Percentiles rank a stretch among this genome's conserved stretches.
These are phyloP conservation scores for Macrotis lagotis DNA, from an alignment of 2,113 vertebrate genomes.

Conservation along the genomic window DNA sequence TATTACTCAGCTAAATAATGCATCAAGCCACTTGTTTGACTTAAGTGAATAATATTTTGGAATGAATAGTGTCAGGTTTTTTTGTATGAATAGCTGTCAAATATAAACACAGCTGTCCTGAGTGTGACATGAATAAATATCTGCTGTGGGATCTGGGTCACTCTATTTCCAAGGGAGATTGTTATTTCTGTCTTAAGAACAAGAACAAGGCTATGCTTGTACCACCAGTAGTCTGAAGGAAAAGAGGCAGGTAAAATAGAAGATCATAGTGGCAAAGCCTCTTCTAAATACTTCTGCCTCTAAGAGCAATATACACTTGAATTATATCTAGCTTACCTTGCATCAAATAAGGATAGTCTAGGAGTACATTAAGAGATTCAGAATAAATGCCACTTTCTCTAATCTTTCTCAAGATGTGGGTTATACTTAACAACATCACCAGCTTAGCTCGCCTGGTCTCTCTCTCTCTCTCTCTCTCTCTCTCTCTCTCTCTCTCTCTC, in stretches of 20 bases:
- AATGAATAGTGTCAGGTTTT: not conserved
- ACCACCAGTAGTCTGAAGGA: not conserved
- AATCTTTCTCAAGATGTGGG: not conserved
- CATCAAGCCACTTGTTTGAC: not conserved
- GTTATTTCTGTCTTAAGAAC: not conserved
- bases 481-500: not conserved
- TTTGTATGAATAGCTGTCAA: not conserved
- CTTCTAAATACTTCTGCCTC: not conserved
- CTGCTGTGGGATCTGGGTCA: not conserved
- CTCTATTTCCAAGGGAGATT: not conserved
- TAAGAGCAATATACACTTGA: not conserved
- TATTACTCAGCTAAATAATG: not conserved
- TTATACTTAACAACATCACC: not conserved
- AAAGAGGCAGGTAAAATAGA: not conserved
- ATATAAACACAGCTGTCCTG: not conserved
- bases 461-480: not conserved
- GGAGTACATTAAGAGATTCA: not conserved
- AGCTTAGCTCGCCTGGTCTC: not conserved
- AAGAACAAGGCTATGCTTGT: not conserved
- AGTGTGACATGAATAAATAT: not conserved
- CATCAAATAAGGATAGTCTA: not conserved
- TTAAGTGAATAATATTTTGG: not conserved
- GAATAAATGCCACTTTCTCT: not conserved
- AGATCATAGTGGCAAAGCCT: not conserved
- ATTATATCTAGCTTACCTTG: not conserved